Evolutionary conservation across 2,888 invertebrate genomes (phyloP), one percentile per base, ranked within the genome.

Genomic region (Labia minor): DNA sequence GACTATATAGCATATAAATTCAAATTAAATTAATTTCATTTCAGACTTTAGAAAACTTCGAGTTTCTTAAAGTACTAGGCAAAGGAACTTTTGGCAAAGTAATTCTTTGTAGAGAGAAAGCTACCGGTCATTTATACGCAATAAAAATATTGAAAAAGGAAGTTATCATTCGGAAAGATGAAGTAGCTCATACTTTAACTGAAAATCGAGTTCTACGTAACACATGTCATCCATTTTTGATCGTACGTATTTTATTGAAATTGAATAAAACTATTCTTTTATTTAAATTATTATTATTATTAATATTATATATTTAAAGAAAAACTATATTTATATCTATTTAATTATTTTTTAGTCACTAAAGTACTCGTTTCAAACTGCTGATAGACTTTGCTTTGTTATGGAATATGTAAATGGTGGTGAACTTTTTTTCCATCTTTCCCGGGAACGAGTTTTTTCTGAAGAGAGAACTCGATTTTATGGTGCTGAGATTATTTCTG

Each of bases 321-420:
- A n/a, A n/a, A n/a, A n/a, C n/a, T n/a, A n/a, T n/a, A n/a, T n/a
- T n/a, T n/a, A n/a, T n/a, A n/a, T n/a, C n/a, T n/a, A n/a, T n/a
- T n/a, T n/a, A n/a, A n/a, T n/a, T 70, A 70, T 70, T 71, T 81
- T 82, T 19, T 83, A 96, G 95, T 92, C 95, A 74, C 84, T 99
- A 76, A 96, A 95, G 81, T 99, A 97, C 85, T 97, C 97, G 75
- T 99, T 99, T 85, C 97, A 95, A 88, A 99, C 98, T 69, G 88
- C 90, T 70, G 98, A 99, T 81, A 87, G 98, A 74, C 85, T 99
- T 72, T 99, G 97, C 83, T 99, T 99, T 82, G 98, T 99, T 65
- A 98, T 99, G 96, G 98, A 99, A 81, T 99, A 98, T 81, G 98
- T 98, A 1, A 98, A 98, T 79, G 99, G 95, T 67, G 99, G 99